Evolutionary conservation across 2,797 vertebrate genomes (phyloP), one percentile per base, ranked within the genome.

Genomic region (Nannoperca obscura): DNA sequence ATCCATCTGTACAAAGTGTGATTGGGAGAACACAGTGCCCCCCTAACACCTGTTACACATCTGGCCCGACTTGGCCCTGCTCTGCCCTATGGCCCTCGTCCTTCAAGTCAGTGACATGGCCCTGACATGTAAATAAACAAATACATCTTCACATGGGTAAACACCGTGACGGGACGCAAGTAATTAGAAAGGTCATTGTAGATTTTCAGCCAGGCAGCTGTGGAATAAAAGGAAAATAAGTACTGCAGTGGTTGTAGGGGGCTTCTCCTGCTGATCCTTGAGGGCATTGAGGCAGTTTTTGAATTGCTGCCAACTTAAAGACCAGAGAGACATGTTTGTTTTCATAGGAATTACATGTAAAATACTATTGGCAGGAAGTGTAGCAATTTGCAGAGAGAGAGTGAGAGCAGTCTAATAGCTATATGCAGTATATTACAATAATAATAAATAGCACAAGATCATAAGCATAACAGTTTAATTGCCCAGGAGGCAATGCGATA

Each of bases 21-120:
- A 82, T 67, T 3, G 47, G 27, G 40, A 74, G 80, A 90, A 78
- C 69, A 57, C 72, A 38, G 68, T 59, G 63, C 71, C 80, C 69
- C 63, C 63, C 53, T 59, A 69, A 73, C 87, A 93, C 90, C 90
- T 93, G 91, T 86, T 89, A 74, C 71, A 90, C 82, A 90, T 90
- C 86, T 89, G 83, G 71, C 65, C 64, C 68, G 15, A 34, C 63
- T 64, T 66, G 53, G 58, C 32, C 32, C 32, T 3, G 9, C 27
- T 75, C 61, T 88, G 75, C 38, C 71, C 78, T 86, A 67, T 68
- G 32, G 50, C 47, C 80, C 57, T 65, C n/a, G 7, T 78, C 83
- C 71, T 80, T 82, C 12, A 68, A 77, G 68, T 65, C 27, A 7
- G 34, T 67, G 78, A 83, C 76, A 65, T 19, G 71, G 38, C 68